Percentiles rank a stretch among this genome's conserved stretches.
phyloP scores from a whole-genome alignment of 2,888 invertebrate species.

The Phortica okadai region DNA sequence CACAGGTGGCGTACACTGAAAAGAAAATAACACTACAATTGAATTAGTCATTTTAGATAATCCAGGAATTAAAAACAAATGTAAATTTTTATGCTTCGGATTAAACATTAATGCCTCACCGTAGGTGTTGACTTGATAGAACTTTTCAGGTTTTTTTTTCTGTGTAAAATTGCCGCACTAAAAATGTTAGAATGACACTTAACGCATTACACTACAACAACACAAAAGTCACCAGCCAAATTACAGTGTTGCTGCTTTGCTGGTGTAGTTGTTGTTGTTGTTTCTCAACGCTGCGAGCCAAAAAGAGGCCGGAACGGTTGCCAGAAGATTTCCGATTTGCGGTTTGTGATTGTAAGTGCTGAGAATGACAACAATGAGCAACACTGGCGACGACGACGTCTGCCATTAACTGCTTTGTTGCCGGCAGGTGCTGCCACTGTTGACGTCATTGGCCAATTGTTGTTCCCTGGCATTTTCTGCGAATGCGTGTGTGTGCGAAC shows the following conservation, averaged over 20 bases:
- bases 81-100: too few relatives aligned
- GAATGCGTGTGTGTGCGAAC: constrained; percentile 23
- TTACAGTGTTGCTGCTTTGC: not conserved
- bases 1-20: constrained; percentile 11
- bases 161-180: not conserved
- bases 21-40: not conserved
- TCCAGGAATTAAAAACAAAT: too few relatives aligned
- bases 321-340: too few relatives aligned
- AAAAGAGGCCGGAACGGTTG: not conserved
- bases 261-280: too few relatives aligned
- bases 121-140: not conserved
- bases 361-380: not conserved
- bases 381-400: not conserved
- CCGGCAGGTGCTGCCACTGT: too few relatives aligned
- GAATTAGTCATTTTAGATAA: too few relatives aligned
- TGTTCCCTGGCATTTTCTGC: constrained; percentile 2
- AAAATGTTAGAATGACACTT: constrained; percentile 1
- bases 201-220: constrained; percentile 11
- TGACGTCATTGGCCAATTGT: not conserved
- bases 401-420: not conserved
- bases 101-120: too few relatives aligned
- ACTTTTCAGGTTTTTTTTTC: constrained; percentile 32
- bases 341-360: not conserved
- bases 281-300: constrained; percentile 4
- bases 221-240: constrained; percentile 19